Conservation (phyloP, 2,113 vertebrate species). For the Typhlomys cinereus region DNA sequence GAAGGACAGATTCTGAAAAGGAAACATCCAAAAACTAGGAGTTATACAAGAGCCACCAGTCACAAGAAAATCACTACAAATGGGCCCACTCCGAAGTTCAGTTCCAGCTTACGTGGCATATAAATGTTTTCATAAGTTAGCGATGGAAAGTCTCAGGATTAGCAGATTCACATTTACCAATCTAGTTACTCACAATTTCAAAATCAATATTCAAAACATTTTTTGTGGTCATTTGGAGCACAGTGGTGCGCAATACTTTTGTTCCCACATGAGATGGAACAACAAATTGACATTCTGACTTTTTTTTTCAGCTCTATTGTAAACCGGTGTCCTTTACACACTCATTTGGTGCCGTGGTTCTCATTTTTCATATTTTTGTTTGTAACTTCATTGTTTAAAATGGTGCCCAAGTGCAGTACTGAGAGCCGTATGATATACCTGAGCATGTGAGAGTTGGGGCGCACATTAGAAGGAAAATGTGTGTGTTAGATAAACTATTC, state of each 20-base stretch:
- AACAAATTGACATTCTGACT: neutral
- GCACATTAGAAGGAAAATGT: accelerated
- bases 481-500: accelerated
- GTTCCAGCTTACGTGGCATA: neutral
- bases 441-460: neutral
- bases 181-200: neutral
- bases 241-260: accelerated
- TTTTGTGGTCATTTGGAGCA: neutral
- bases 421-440: neutral
- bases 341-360: neutral
- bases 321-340: neutral
- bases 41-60: neutral
- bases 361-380: neutral
- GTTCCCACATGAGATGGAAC: neutral
- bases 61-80: neutral
- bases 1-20: constrained; percentile 90
- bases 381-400: neutral
- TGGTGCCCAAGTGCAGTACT: accelerated
- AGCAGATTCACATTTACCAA: neutral
- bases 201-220: neutral
- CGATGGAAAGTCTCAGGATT: neutral
- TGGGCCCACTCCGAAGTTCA: neutral
- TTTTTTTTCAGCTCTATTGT: neutral
- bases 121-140: neutral
- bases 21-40: constrained; percentile 24